A percentile compares a stretch with the other conserved stretches of the same genome.
Evolutionary conservation across 2,888 invertebrate genomes (phyloP).

Genomic region (Heliconius ethilla): DNA sequence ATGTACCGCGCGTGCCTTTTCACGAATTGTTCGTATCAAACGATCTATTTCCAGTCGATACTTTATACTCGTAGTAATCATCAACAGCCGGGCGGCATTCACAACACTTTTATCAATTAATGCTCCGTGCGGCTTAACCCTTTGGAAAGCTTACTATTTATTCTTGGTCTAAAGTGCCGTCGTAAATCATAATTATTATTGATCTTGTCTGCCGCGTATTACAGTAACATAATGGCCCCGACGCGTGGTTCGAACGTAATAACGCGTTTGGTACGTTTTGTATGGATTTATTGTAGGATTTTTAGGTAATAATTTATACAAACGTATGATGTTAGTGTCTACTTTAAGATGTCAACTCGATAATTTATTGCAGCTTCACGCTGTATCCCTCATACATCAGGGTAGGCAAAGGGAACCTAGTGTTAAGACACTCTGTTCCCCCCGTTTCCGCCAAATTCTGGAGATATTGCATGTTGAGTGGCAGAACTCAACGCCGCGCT

Average conservation of each 20-base stretch:
- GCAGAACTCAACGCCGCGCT: no score
- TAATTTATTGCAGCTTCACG: no score
- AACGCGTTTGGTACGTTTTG: background rate
- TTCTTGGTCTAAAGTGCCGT: conserved; percentile 37
- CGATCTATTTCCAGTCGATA: conserved; percentile 41
- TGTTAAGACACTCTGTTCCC: no score
- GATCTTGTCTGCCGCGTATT: conserved; percentile 34
- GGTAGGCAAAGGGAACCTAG: no score
- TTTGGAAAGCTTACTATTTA: conserved; percentile 45
- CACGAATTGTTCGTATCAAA: conserved; percentile 36
- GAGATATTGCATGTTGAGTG: no score
- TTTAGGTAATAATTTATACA: background rate
- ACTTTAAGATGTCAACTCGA: no score
- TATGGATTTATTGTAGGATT: background rate
- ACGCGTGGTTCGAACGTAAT: background rate
- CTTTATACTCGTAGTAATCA: conserved; percentile 32
- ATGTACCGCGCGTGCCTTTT: conserved; percentile 37
- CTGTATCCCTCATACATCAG: no score
- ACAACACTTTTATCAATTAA: conserved; percentile 44
- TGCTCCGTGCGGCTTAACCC: conserved; percentile 44
- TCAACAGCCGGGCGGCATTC: conserved; percentile 41
- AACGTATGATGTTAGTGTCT: no score
- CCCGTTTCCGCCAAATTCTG: no score
- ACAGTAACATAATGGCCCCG: conserved; percentile 34
- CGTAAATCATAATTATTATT: conserved; percentile 40